A percentile compares a stretch with the other conserved stretches of the same genome.
Evolutionary conservation across 2,797 vertebrate species (phyloP).

Genomic region (Morelia viridis): DNA sequence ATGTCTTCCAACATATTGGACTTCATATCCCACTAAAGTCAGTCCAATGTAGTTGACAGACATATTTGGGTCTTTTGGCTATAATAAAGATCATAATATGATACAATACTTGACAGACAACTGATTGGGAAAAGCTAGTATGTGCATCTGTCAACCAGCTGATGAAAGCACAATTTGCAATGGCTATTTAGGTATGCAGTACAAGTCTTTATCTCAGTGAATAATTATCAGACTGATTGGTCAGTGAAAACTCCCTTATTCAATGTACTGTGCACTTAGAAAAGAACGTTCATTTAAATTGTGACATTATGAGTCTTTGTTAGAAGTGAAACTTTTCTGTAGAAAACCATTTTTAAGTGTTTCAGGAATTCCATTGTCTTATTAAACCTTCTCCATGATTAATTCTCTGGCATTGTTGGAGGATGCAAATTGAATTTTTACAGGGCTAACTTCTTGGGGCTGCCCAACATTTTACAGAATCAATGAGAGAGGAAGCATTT

Average conservation of each 20-base stretch:
- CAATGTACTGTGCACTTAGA: slow-evolving; percentile 14
- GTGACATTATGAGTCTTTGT: slow-evolving; percentile 50
- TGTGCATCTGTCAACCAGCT: not conserved
- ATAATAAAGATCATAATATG: not conserved
- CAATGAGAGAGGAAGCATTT: not conserved
- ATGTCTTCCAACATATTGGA: not conserved
- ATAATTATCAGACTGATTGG: slow-evolving; percentile 37
- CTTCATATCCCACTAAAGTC: not conserved
- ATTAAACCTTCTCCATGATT: slow-evolving; percentile 37
- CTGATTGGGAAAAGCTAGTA: not conserved
- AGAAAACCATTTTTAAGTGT: slow-evolving; percentile 51
- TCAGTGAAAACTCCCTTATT: slow-evolving; percentile 24
- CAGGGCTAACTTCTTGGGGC: not conserved
- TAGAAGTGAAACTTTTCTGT: slow-evolving; percentile 56
- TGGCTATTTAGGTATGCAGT: not conserved
- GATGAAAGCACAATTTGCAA: slow-evolving; percentile 37
- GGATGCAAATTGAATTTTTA: not conserved
- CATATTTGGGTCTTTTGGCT: not conserved
- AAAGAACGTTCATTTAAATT: slow-evolving; percentile 55
- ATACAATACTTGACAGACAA: slow-evolving; percentile 18
- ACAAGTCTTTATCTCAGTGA: slow-evolving; percentile 46
- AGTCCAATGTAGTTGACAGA: not conserved
- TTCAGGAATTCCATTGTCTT: slow-evolving; percentile 47
- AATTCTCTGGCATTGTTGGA: not conserved
- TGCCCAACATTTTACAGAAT: not conserved